phyloP scores from a whole-genome alignment of 2,888 invertebrate species.

The Seira sanloemensis region DNA sequence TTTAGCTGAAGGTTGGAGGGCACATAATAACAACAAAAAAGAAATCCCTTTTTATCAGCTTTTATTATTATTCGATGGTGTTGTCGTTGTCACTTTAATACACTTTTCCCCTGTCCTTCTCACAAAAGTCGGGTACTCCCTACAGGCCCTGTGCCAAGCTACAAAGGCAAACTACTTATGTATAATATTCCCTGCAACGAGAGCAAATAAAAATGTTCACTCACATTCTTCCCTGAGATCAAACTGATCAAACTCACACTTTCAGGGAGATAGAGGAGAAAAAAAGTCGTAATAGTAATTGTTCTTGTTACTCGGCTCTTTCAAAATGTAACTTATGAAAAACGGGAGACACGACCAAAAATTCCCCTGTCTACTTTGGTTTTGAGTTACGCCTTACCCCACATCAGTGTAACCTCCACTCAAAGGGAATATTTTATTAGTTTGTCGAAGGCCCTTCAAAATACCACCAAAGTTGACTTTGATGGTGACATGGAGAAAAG shows the following conservation, averaged over 20 bases:
- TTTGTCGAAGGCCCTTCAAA: conserved; percentile 45
- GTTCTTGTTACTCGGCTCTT: not conserved
- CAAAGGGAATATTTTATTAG: conserved; percentile 2
- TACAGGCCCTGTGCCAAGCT: not conserved
- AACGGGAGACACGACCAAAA: conserved; percentile 13
- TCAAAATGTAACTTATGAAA: not conserved
- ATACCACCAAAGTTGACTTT: conserved; percentile 51
- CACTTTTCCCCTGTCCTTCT: not conserved
- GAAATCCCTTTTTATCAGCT: conserved; percentile 27
- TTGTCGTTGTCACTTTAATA: conserved; percentile 46
- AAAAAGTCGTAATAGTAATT: not conserved
- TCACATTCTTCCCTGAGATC: not conserved
- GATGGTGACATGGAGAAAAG: not conserved
- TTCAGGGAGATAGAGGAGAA: too few species aligned
- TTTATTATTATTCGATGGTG: conserved; percentile 51
- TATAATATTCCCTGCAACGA: not conserved
- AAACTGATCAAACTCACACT: not conserved
- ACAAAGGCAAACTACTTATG: too few species aligned
- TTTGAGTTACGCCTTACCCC: conserved; percentile 19
- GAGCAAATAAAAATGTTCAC: not conserved
- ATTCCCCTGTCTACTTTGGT: not conserved
- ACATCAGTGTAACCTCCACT: not conserved
- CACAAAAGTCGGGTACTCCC: not conserved
- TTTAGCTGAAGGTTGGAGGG: not conserved
- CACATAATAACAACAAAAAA: not conserved